Percentiles rank a stretch among this genome's conserved stretches.
These are phyloP conservation scores for Branchellion lobata DNA, from an alignment of 2,888 invertebrate genomes.

Conservation along the genomic window DNA sequence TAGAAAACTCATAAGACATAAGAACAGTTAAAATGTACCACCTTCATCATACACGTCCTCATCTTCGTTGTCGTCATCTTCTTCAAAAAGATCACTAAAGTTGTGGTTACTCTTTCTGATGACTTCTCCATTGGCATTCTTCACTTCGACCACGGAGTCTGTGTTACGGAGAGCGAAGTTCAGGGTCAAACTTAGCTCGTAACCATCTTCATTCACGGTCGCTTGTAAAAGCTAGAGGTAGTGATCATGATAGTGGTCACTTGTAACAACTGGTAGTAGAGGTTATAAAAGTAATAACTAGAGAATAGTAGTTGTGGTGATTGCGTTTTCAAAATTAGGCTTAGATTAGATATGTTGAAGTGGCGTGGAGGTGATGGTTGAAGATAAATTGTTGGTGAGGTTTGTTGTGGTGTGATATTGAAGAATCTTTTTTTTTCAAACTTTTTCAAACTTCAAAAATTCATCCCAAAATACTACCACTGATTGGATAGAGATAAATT, in stretches of 20 bases:
- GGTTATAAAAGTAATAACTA: not conserved
- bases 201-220: constrained; percentile 61
- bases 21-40: no score
- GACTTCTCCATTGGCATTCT: constrained; percentile 40
- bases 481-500: no score
- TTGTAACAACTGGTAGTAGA: not conserved
- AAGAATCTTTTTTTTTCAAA: no score
- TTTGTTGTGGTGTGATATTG: no score
- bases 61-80: constrained; percentile 12
- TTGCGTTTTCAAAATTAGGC: no score
- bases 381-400: no score
- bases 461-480: no score
- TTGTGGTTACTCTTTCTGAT: not conserved
- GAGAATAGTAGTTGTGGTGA: not conserved
- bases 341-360: no score
- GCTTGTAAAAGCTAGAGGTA: constrained; percentile 56
- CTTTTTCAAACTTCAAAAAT: no score
- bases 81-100: not conserved
- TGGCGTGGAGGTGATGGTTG: no score
- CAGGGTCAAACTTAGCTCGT: constrained; percentile 60
- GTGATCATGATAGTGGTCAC: not conserved
- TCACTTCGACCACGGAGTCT: constrained; percentile 57
- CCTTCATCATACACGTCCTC: constrained; percentile 45
- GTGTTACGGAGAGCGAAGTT: constrained; percentile 60
- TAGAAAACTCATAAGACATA: no score